phyloP scores from a whole-genome alignment of 2,888 invertebrate genomes.

The Brenthis hecate region DNA sequence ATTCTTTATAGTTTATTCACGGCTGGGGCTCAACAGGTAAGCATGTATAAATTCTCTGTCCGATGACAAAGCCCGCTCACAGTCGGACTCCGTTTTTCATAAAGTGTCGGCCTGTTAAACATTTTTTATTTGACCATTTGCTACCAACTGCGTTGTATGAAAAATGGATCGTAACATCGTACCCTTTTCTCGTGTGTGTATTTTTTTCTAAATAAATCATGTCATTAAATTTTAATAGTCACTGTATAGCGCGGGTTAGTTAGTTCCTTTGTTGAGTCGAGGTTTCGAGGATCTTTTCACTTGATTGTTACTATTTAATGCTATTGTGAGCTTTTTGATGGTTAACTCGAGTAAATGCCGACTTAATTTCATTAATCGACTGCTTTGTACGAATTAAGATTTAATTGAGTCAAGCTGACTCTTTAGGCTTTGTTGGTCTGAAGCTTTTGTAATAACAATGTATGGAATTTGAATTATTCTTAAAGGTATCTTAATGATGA shows the following conservation, averaged over 20 bases:
- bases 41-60: conserved; percentile 74
- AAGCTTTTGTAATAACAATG: conserved; percentile 59
- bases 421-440: conserved; percentile 60
- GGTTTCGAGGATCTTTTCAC: conserved; percentile 69
- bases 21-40: conserved; percentile 77
- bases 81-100: conserved; percentile 76
- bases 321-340: conserved; percentile 71
- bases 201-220: conserved; percentile 79
- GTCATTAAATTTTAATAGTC: conserved; percentile 83
- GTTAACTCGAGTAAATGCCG: conserved; percentile 78
- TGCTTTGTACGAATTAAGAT: conserved; percentile 80
- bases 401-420: conserved; percentile 78
- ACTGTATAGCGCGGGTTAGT: conserved; percentile 75
- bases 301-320: conserved; percentile 79
- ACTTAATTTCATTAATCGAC: conserved; percentile 82
- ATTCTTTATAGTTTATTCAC: conserved; percentile 78
- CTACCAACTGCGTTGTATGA: conserved; percentile 83
- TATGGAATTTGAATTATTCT: conserved; percentile 70
- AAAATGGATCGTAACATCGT: conserved; percentile 81
- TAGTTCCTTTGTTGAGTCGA: conserved; percentile 75
- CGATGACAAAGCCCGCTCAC: conserved; percentile 78
- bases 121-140: conserved; percentile 82
- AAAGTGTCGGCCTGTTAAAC: conserved; percentile 80
- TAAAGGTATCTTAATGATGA: conserved; percentile 67
- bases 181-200: conserved; percentile 75